Evolutionary conservation across 2,797 vertebrate genomes (phyloP), one percentile per base, ranked within the genome.

Genomic region (Iguana delicatissima): DNA sequence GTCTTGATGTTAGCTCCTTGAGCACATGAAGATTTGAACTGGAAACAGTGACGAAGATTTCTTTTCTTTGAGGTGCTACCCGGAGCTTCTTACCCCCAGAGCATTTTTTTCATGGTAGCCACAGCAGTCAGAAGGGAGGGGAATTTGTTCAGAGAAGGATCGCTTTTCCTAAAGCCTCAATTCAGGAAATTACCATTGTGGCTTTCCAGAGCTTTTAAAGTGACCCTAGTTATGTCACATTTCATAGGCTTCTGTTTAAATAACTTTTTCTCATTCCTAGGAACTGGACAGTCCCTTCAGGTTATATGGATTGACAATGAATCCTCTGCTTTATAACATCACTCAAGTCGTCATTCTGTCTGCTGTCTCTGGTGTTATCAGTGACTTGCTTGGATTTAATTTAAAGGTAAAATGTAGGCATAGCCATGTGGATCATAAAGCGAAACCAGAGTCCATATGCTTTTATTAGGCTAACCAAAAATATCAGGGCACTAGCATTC

Each of bases 291-390:
- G 97, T 95, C 99, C 99, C 0, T 99, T 99, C 96, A 97, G 99
- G 91, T 95, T 99, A 89, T 99, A 99, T 32, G 99, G 99, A 62
- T 96, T 99, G 94, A 99, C 99, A 3, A 99, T 99, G 99, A 99
- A 99, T 94, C 99, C 99, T 73, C 97, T 99, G 93, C 98, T 99
- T 91, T 99, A 99, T 96, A 99, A 99, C 96, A 99, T 99, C 96
- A 99, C 99, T 73, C 99, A 99, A 93, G 99, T 99, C 95, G 99
- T 99, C 95, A 99, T 99, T 95, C 96, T 99, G 93, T 99, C 99
- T 0, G 99, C 99, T 1, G 98, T 99, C 95, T 99, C 99, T 0
- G 99, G 99, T 52, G 99, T 99, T 95, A 99, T 99, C 96, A 99
- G 99, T 89, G 99, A 99, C 97, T 97, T 99, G 69, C 97, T 99